Evolutionary conservation across 2,797 vertebrate species (phyloP), one percentile per base, ranked within the genome.

Genomic region (Hemitrygon akajei): DNA sequence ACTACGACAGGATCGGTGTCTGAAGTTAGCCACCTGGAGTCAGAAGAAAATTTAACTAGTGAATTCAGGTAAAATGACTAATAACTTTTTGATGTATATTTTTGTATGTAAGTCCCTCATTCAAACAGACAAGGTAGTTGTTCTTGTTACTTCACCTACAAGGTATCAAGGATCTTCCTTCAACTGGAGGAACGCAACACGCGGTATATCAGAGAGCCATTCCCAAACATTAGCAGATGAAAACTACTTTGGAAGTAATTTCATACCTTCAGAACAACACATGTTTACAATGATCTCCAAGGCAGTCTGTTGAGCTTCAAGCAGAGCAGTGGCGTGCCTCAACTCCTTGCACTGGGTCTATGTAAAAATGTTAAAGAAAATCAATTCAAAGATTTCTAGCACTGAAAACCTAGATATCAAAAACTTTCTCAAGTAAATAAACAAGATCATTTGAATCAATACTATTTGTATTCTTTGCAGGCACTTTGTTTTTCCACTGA

Each of bases 261-360:
- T 58, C 98, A 94, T 96, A 99, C 99, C 99, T 94, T 99, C 98
- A 58, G 95, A 98, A 96, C 98, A 99, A 97, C 99, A 99, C 98
- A 99, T 98, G 96, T 99, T 99, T 96, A 99, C 99, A 73, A 99
- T 97, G 95, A 99, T 97, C 96, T 99, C 99, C 95, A 99, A 96
- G 69, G 98, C 98, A 3, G 98, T 99, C 96, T 99, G 98, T 96
- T 99, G 99, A 94, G 99, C 98, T 84, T 96, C 97, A 95, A 99
- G 97, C 96, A 99, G 96, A 63, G 98, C 98, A 60, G 95, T 94
- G 81, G 97, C 97, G 95, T 98, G 97, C 95, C 97, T 97, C 96
- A 99, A 96, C 95, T 99, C 98, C 96, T 97, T 97, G 94, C 97
- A 97, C 69, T 96, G 98, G 94, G 96, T 95, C 98, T 99, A 93